Evolutionary conservation across 2,113 vertebrate genomes (phyloP).

Genomic region (Malurus cyaneus): DNA sequence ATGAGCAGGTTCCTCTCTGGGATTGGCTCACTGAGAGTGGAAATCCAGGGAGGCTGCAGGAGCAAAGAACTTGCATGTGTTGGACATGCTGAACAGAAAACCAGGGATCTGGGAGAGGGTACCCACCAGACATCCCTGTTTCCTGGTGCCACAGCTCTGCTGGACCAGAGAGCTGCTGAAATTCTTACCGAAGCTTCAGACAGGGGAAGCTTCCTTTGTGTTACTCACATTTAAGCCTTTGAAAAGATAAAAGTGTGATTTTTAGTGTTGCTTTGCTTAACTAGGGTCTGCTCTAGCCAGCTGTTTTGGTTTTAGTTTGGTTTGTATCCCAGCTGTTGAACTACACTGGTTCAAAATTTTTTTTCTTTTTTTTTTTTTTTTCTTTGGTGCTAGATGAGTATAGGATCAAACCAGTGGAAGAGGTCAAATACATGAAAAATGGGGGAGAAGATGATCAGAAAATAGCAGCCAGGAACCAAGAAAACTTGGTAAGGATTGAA

Average conservation of each 20-base stretch:
- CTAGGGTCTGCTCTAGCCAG: slow-evolving; percentile 37
- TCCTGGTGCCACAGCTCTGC: fast-evolving
- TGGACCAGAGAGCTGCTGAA: not conserved
- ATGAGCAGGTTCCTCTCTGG: not conserved
- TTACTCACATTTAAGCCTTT: not conserved
- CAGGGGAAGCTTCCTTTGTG: not conserved
- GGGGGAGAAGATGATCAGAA: slow-evolving; percentile 83
- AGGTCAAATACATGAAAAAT: slow-evolving; percentile 88
- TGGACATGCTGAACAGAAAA: not conserved
- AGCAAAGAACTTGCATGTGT: not conserved
- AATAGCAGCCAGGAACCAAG: slow-evolving; percentile 81
- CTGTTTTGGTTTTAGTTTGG: slow-evolving; percentile 18
- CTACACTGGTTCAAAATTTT: slow-evolving; percentile 28
- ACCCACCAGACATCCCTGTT: not conserved
- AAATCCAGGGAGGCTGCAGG: not conserved
- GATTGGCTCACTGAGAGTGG: not conserved
- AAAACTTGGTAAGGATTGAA: slow-evolving; percentile 78
- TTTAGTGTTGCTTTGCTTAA: slow-evolving; percentile 17
- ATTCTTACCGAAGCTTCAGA: not conserved
- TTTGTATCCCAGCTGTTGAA: slow-evolving; percentile 32
- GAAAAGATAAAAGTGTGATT: not conserved
- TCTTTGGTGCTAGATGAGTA: slow-evolving; percentile 85
- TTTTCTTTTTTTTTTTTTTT: not conserved
- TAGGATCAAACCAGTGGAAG: slow-evolving; percentile 96
- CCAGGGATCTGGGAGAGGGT: fast-evolving